A percentile compares a stretch with the other conserved stretches of the same genome.
phyloP scores from a whole-genome alignment of 92 coral and sea anemone species.

The Phenganax stokvisi region DNA sequence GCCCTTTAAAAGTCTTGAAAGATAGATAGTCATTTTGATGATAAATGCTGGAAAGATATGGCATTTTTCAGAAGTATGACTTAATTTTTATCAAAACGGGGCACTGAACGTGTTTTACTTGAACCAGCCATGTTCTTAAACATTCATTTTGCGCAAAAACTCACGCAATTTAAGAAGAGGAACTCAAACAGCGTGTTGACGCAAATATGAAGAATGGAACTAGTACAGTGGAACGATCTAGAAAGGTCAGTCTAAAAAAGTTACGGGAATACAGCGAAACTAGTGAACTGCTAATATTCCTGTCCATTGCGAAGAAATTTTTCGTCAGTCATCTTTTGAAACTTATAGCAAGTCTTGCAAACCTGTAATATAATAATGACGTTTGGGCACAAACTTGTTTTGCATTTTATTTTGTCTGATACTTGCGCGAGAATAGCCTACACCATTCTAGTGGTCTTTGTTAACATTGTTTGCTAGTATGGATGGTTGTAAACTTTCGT shows the following conservation, averaged over 20 bases:
- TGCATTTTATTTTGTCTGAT: neutral
- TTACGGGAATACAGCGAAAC: neutral
- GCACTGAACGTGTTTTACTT: neutral
- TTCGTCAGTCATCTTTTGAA: neutral
- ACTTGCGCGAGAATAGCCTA: neutral
- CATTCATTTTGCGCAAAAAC: neutral
- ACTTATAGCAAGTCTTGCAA: neutral
- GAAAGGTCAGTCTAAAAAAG: conserved; percentile 5
- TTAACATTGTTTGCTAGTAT: neutral
- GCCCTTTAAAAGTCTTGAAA: no score
- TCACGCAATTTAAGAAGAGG: neutral
- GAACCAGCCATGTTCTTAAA: neutral
- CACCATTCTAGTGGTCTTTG: neutral
- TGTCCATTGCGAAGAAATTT: neutral
- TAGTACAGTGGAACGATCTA: neutral
- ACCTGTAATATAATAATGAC: neutral
- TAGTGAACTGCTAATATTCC: neutral
- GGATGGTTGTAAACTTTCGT: neutral
- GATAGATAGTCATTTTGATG: no score
- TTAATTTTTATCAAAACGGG: no score
- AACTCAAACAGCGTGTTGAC: conserved; percentile 1
- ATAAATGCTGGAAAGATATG: no score
- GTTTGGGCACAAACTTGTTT: neutral
- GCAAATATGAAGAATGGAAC: neutral
- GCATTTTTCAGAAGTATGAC: no score